A percentile compares a stretch with the other conserved stretches of the same genome.
Evolutionary conservation across 2,888 invertebrate genomes (phyloP).

Genomic region (Empis livida): DNA sequence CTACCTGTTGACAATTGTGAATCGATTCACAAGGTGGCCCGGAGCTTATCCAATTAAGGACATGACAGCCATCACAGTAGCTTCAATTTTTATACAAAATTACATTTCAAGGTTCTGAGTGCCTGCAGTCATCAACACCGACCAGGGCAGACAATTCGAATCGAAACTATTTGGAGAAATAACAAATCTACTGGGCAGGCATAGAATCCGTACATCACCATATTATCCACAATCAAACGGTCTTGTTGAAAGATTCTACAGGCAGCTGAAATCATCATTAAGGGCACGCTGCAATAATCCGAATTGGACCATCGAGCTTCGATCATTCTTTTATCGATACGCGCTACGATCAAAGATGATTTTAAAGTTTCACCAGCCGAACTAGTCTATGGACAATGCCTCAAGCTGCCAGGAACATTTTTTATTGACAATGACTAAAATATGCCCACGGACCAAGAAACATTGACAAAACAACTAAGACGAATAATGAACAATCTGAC

Average conservation of each 20-base stretch:
- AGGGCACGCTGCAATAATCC: neutral
- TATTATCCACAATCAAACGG: slow-evolving; percentile 6
- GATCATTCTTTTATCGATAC: slow-evolving; percentile 4
- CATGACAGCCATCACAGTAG: neutral
- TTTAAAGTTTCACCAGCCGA: slow-evolving; percentile 1
- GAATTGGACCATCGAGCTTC: neutral
- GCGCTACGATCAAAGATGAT: slow-evolving; percentile 1
- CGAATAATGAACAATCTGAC: no score
- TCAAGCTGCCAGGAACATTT: neutral
- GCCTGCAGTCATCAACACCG: neutral
- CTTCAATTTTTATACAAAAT: neutral
- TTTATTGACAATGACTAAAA: neutral
- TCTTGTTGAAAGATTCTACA: slow-evolving; percentile 1
- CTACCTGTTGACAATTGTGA: slow-evolving; percentile 2
- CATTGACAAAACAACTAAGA: no score
- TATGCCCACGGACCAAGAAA: no score
- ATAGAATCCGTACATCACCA: slow-evolving; percentile 1
- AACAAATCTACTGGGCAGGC: neutral
- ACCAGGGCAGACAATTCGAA: slow-evolving; percentile 4
- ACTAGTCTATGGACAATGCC: slow-evolving; percentile 2
- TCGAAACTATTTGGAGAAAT: slow-evolving; percentile 3
- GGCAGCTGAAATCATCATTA: neutral
- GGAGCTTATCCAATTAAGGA: no score
- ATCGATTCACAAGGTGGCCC: slow-evolving; percentile 4
- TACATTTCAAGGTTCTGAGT: slow-evolving; percentile 4